phyloP scores from a whole-genome alignment of 1,140 invertebrate genomes.

The Philaenus spumarius region DNA sequence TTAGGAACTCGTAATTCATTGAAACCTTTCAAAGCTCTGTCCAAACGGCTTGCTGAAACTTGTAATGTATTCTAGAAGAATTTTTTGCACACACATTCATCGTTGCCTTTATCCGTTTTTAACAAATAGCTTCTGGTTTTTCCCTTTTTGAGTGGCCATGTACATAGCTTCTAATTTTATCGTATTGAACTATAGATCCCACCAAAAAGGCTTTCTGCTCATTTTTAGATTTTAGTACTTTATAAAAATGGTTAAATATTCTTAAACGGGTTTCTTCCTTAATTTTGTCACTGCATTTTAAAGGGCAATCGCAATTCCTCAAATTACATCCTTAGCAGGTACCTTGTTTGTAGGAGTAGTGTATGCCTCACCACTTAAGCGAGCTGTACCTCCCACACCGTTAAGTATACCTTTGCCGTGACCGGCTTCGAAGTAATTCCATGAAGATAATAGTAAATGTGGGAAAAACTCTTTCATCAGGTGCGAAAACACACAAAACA shows the following conservation, averaged over 20 bases:
- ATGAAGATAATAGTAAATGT: slow-evolving; percentile 31
- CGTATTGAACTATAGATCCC: too few species aligned
- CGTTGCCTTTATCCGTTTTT: not conserved
- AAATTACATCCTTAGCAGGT: not conserved
- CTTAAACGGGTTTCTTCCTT: not conserved
- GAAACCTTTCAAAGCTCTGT: not conserved
- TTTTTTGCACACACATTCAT: not conserved
- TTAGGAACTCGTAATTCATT: not conserved
- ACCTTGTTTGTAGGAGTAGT: not conserved
- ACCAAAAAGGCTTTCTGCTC: too few species aligned
- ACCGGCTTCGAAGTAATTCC: slow-evolving; percentile 40
- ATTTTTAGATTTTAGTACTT: too few species aligned
- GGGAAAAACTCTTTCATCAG: slow-evolving; percentile 24
- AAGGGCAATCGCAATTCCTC: not conserved
- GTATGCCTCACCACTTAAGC: not conserved
- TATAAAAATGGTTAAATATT: not conserved
- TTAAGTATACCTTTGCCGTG: slow-evolving; percentile 43
- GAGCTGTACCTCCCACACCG: slow-evolving; percentile 37
- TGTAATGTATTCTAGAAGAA: not conserved
- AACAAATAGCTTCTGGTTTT: not conserved
- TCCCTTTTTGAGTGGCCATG: too few species aligned
- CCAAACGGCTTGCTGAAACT: not conserved
- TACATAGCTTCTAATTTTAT: too few species aligned
- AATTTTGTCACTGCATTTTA: not conserved
- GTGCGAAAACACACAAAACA: slow-evolving; percentile 22